Evolutionary conservation across 2,113 vertebrate genomes (phyloP).

Genomic region (Craseonycteris thonglongyai): DNA sequence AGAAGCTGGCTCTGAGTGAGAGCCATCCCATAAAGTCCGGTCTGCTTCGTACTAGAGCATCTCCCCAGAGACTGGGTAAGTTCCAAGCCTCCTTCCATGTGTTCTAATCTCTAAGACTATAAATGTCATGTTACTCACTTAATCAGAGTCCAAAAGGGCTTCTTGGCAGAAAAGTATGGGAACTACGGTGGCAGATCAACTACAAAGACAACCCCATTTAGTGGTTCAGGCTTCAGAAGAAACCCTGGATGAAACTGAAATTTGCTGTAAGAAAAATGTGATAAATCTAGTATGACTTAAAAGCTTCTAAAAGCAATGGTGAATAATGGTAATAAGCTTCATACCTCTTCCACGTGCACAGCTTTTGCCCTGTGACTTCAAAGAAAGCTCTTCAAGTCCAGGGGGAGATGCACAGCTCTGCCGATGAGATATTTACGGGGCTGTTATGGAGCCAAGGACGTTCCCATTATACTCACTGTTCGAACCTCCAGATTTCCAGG

Average conservation of each 20-base stretch:
- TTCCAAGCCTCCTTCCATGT: constrained; percentile 69
- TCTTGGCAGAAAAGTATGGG: constrained; percentile 67
- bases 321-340: constrained; percentile 58
- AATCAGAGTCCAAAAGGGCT: constrained; percentile 64
- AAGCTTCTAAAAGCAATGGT: constrained; percentile 60
- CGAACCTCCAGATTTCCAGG: constrained; percentile 41
- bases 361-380: constrained; percentile 62
- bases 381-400: constrained; percentile 41
- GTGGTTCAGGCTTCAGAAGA: constrained; percentile 66
- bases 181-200: constrained; percentile 64
- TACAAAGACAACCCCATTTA: constrained; percentile 71
- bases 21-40: not conserved
- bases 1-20: not conserved
- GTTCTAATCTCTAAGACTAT: constrained; percentile 63
- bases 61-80: constrained; percentile 46
- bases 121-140: constrained; percentile 70
- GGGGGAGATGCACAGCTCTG: constrained; percentile 42
- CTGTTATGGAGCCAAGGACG: constrained; percentile 41
- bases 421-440: constrained; percentile 61
- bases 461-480: constrained; percentile 38
- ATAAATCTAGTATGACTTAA: constrained; percentile 72
- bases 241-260: constrained; percentile 68
- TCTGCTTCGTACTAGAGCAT: constrained; percentile 28
- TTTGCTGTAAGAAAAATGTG: constrained; percentile 67
- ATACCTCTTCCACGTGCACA: constrained; percentile 52